Evolutionary conservation across 2,797 vertebrate species (phyloP), one percentile per base, ranked within the genome.

Genomic region (Capromys pilorides): DNA sequence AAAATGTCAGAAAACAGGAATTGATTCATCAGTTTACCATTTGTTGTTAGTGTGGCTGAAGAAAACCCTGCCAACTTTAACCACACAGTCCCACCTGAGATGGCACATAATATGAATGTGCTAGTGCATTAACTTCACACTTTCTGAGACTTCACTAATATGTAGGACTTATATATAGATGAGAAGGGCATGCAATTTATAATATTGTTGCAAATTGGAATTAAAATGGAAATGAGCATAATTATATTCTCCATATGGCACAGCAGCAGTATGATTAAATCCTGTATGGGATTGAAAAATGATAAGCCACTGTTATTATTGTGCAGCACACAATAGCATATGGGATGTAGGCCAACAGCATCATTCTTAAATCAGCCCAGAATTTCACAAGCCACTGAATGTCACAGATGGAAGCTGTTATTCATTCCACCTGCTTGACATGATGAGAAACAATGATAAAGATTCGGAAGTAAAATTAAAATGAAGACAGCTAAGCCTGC

Each of bases 211-310:
- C 54, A 91, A 92, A 84, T 51, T 86, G 16, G 41, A 95, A 94
- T 94, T 83, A 71, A 82, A 85, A 84, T 94, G 81, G n/a, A 92
- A 94, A 94, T 82, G 28, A 41, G 14, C 45, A 41, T 95, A 93
- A 95, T 95, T 96, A 78, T 92, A 66, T 81, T 93, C 45, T 91
- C 90, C 79, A 93, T 96, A 91, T 96, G 85, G 87, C 62, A 90
- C 36, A 88, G 51, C 45, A 90, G 80, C 1, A 8, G 75, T 86
- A 61, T 94, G 82, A 96, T 90, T 95, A 88, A 95, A 93, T 95
- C 57, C 83, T 88, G 16, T 87, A 45, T 45, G 57, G 41, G 51
- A 81, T 85, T 91, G 64, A 96, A 90, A 94, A 95, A 93, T 71
- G 84, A 90, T 95, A 91, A 95, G 26, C 45, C 66, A 86, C 79